Evolutionary conservation across 2,113 vertebrate genomes (phyloP).

Genomic region (Hippoglossus stenolepis): DNA sequence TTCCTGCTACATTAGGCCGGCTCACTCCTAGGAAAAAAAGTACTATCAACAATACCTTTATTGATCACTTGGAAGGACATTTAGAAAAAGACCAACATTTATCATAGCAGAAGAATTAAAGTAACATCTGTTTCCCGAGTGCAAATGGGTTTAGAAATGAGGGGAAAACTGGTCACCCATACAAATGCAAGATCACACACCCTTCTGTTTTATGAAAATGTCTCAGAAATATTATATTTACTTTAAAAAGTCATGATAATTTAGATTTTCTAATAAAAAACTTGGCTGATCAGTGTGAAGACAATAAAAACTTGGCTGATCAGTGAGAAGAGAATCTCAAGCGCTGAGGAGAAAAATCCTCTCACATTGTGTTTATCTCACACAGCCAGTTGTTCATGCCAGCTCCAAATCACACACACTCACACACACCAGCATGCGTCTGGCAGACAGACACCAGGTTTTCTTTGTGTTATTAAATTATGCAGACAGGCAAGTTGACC

Average conservation of each 20-base stretch:
- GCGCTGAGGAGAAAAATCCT: background rate
- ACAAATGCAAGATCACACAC: background rate
- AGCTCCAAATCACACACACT: no score
- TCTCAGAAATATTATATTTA: background rate
- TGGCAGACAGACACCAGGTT: background rate
- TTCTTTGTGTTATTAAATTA: constrained; percentile 3
- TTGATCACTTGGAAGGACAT: constrained; percentile 14
- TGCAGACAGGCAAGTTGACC: constrained; percentile 9
- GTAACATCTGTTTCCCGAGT: constrained; percentile 21
- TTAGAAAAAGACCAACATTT: constrained; percentile 21
- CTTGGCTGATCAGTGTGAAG: background rate
- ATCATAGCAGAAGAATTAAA: constrained; percentile 6
- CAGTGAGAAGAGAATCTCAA: background rate
- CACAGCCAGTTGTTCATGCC: no score
- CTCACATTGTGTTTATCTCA: no score
- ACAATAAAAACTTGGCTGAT: background rate
- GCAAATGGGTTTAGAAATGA: constrained; percentile 16
- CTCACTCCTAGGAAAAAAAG: constrained; percentile 28
- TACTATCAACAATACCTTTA: constrained; percentile 39
- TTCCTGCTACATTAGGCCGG: constrained; percentile 44
- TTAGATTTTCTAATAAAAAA: background rate
- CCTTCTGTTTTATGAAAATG: background rate
- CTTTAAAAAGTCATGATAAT: background rate
- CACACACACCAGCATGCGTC: background rate
- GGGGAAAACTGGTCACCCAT: background rate